Evolutionary conservation across 2,113 vertebrate genomes (phyloP).

Genomic region (Nematolebias whitei): DNA sequence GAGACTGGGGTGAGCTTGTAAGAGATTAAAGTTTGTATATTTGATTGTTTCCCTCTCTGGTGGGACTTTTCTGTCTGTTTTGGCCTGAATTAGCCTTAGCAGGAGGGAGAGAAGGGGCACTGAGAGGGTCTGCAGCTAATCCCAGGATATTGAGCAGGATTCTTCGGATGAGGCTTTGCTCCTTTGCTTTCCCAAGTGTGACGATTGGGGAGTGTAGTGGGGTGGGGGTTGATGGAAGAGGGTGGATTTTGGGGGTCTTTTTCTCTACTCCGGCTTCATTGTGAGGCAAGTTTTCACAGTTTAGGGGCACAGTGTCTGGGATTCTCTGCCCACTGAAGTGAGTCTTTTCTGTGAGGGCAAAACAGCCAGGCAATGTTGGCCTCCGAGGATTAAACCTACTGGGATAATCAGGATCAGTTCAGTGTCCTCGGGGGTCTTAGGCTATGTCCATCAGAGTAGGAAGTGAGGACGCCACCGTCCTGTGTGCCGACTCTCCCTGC

Average conservation of each 20-base stretch:
- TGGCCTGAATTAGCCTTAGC: constrained; percentile 72
- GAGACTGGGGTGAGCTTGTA: constrained; percentile 72
- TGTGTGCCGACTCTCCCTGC: constrained; percentile 50
- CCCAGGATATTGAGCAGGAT: constrained; percentile 83
- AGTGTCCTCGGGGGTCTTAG: constrained; percentile 76
- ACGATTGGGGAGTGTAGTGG: constrained; percentile 59
- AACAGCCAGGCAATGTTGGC: constrained; percentile 46
- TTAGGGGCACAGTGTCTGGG: constrained; percentile 78
- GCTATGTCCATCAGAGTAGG: constrained; percentile 70
- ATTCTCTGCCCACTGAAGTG: constrained; percentile 81
- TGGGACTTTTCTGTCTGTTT: constrained; percentile 66
- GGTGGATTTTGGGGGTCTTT: constrained; percentile 63
- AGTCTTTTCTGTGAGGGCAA: constrained; percentile 72
- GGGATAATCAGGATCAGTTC: constrained; percentile 84
- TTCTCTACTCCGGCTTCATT: constrained; percentile 70
- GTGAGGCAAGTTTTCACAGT: constrained; percentile 82
- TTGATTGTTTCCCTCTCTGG: constrained; percentile 79
- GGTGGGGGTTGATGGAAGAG: constrained; percentile 33
- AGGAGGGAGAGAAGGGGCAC: constrained; percentile 70
- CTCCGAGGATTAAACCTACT: constrained; percentile 79
- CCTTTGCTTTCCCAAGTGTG: constrained; percentile 84
- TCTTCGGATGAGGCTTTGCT: constrained; percentile 78
- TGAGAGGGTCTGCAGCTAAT: constrained; percentile 78
- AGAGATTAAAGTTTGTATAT: constrained; percentile 82
- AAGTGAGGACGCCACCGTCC: constrained; percentile 71